A percentile compares a stretch with the other conserved stretches of the same genome.
Evolutionary conservation across 2,113 vertebrate genomes (phyloP).

Genomic region (Macrotus californicus): DNA sequence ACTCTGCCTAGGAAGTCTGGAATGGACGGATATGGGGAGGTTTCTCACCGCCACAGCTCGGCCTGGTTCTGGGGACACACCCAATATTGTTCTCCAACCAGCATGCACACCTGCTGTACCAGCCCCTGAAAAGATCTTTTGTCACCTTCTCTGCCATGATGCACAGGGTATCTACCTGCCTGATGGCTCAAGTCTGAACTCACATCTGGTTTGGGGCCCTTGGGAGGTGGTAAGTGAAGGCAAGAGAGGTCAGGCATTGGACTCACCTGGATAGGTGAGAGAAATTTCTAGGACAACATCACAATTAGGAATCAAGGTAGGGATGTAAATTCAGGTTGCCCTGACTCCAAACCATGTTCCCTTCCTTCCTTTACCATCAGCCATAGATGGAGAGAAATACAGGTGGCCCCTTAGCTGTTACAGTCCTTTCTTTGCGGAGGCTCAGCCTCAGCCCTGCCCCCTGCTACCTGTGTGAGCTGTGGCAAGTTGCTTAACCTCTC

Average conservation of each 20-base stretch:
- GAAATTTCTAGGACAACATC: background rate
- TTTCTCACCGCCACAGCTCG: background rate
- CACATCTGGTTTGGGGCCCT: background rate
- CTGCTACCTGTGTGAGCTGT: background rate
- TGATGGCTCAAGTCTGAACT: background rate
- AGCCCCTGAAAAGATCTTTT: background rate
- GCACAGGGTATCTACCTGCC: background rate
- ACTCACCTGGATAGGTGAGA: background rate
- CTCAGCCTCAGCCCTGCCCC: background rate
- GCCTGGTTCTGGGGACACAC: background rate
- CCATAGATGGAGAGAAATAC: background rate
- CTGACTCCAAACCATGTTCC: background rate
- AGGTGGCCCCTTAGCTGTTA: background rate
- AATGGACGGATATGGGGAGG: background rate
- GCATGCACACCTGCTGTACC: background rate
- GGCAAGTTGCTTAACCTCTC: background rate
- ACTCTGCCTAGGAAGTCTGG: accelerated
- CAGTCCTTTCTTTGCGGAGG: background rate
- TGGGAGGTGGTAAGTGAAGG: background rate
- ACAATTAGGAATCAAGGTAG: background rate
- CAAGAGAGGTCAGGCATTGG: background rate
- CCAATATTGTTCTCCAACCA: too few relatives aligned
- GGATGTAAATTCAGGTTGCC: background rate
- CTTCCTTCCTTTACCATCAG: background rate
- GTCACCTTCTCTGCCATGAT: background rate